Evolutionary conservation across 2,113 vertebrate genomes (phyloP).

Genomic region (Rhinopithecus roxellana): DNA sequence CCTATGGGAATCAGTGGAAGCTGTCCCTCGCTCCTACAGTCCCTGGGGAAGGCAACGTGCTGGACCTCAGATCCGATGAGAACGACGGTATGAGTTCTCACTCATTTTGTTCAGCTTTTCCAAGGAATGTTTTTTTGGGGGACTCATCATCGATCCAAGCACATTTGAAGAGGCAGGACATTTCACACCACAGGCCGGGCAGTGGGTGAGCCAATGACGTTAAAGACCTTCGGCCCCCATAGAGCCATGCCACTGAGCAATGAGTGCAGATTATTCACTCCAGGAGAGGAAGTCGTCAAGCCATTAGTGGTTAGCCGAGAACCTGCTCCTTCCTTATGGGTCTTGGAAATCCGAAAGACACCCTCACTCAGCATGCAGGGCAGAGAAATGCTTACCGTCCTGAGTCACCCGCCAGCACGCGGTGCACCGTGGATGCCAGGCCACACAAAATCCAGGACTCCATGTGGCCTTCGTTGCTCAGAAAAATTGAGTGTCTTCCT

Average conservation of each 20-base stretch:
- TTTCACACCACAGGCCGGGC: neutral
- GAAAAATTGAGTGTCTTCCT: neutral
- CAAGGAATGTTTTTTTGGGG: neutral
- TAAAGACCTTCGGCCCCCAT: fast-evolving
- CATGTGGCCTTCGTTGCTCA: fast-evolving
- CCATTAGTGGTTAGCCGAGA: fast-evolving
- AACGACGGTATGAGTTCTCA: neutral
- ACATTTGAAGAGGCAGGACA: fast-evolving
- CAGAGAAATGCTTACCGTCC: fast-evolving
- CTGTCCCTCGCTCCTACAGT: neutral
- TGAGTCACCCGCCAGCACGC: fast-evolving
- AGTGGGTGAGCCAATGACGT: fast-evolving
- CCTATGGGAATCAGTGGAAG: no score
- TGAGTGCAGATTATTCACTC: fast-evolving
- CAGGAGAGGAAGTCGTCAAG: fast-evolving
- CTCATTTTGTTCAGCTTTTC: neutral
- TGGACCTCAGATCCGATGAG: conserved; percentile 9
- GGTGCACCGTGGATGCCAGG: neutral
- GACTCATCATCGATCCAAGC: neutral
- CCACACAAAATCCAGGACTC: neutral
- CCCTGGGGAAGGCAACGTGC: fast-evolving
- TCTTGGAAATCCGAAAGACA: fast-evolving
- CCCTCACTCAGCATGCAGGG: fast-evolving
- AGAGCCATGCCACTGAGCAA: fast-evolving
- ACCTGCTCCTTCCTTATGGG: neutral